phyloP scores from a whole-genome alignment of 2,888 invertebrate genomes.

The Bruchidius siliquastri region DNA sequence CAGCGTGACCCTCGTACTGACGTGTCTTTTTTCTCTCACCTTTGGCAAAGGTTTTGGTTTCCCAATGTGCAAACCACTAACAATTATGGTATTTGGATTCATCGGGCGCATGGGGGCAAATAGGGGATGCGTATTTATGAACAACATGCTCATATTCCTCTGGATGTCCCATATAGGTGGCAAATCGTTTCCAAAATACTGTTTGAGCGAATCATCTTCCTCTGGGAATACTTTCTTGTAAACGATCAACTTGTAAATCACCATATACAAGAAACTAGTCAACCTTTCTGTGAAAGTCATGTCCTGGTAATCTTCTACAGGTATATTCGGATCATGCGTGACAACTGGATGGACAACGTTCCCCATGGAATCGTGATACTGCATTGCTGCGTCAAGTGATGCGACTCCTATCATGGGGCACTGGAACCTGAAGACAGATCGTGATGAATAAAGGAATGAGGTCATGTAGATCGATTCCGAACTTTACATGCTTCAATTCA shows the following conservation, averaged over 20 bases:
- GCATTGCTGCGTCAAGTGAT: slow-evolving; percentile 34
- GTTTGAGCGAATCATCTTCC: slow-evolving; percentile 21
- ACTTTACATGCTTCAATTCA: too few species aligned
- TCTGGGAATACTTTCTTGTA: slow-evolving; percentile 13
- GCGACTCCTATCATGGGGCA: slow-evolving; percentile 39
- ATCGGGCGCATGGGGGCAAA: slow-evolving; percentile 30
- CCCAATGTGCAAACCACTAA: slow-evolving; percentile 32
- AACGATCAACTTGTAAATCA: slow-evolving; percentile 8
- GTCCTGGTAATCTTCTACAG: slow-evolving; percentile 21
- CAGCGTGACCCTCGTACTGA: too few species aligned
- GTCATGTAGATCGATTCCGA: too few species aligned
- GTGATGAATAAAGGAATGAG: slow-evolving; percentile 30
- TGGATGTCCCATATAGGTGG: slow-evolving; percentile 29
- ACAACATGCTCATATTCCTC: slow-evolving; percentile 34
- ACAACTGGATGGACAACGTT: slow-evolving; percentile 39
- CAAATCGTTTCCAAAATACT: slow-evolving; percentile 35
- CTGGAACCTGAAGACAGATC: slow-evolving; percentile 36
- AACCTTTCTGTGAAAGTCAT: slow-evolving; percentile 34
- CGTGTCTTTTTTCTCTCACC: too few species aligned
- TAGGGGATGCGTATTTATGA: slow-evolving; percentile 35
- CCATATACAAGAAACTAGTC: slow-evolving; percentile 20
- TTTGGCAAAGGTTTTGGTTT: slow-evolving; percentile 25
- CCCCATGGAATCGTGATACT: slow-evolving; percentile 34
- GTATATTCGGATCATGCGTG: slow-evolving; percentile 35
- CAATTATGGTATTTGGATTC: slow-evolving; percentile 33